Evolutionary conservation across 2,797 vertebrate species (phyloP).

Genomic region (Pantherophis vulpinus): DNA sequence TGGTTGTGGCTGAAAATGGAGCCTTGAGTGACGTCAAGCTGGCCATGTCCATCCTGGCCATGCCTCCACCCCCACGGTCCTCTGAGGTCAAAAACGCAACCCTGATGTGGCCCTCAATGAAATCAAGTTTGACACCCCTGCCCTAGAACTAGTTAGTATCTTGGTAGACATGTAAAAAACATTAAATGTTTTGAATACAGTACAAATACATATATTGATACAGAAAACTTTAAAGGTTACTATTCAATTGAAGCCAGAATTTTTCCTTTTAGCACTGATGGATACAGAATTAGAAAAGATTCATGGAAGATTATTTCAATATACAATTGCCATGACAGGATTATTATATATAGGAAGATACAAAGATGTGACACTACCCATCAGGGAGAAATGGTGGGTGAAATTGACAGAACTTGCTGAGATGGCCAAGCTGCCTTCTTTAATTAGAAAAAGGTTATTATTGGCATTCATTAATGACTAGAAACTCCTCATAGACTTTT

Average conservation of each 20-base stretch:
- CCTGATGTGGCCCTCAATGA: too few species aligned
- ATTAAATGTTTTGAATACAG: background rate
- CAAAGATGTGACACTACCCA: background rate
- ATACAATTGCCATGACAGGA: background rate
- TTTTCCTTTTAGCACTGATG: background rate
- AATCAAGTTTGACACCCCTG: background rate
- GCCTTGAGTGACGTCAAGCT: too few species aligned
- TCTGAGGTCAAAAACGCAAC: too few species aligned
- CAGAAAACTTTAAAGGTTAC: background rate
- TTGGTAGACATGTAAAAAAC: background rate
- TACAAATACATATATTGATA: background rate
- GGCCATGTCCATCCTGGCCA: too few species aligned
- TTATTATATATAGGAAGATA: background rate
- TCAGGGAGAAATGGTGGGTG: background rate
- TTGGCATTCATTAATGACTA: background rate
- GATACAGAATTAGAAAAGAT: background rate
- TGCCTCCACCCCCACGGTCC: fast-evolving
- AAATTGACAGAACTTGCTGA: background rate
- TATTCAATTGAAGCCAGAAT: background rate
- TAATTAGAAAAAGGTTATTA: background rate
- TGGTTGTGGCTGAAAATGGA: too few species aligned
- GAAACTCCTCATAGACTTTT: background rate
- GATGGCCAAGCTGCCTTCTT: background rate
- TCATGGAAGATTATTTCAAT: background rate
- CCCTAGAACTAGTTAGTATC: background rate